Evolutionary conservation across 2,113 vertebrate genomes (phyloP).

Genomic region (Oenanthe melanoleuca): DNA sequence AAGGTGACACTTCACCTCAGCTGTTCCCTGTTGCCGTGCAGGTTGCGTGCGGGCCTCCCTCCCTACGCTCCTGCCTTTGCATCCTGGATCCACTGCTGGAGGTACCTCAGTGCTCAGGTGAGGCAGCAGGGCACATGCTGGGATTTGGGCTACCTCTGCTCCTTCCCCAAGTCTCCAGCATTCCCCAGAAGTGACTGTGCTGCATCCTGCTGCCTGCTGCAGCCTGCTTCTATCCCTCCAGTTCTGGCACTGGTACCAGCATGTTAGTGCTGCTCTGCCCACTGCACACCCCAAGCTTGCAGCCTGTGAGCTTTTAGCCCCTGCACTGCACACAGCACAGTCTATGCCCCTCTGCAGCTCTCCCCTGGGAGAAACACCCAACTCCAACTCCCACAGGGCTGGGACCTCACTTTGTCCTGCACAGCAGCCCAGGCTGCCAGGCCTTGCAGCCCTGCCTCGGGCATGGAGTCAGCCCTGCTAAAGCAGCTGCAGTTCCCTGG

Average conservation of each 20-base stretch:
- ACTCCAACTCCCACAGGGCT: not conserved
- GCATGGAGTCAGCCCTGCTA: accelerated
- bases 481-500: not conserved
- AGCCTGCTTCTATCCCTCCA: not conserved
- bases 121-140: not conserved
- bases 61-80: slow-evolving; percentile 81
- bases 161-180: not conserved
- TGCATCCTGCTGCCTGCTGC: not conserved
- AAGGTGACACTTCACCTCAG: not conserved
- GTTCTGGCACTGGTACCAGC: not conserved
- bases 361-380: not conserved
- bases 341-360: not conserved
- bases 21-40: slow-evolving; percentile 29
- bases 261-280: not conserved
- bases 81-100: slow-evolving; percentile 89
- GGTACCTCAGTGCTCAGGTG: slow-evolving; percentile 81
- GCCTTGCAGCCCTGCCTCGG: not conserved
- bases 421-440: not conserved
- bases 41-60: slow-evolving; percentile 83
- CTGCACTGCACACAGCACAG: accelerated
- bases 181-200: not conserved
- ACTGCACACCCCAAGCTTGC: accelerated
- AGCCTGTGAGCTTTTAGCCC: not conserved
- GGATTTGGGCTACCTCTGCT: not conserved
- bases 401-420: not conserved